Evolutionary conservation across 2,888 invertebrate genomes (phyloP).

Genomic region (Lissonota sp.): DNA sequence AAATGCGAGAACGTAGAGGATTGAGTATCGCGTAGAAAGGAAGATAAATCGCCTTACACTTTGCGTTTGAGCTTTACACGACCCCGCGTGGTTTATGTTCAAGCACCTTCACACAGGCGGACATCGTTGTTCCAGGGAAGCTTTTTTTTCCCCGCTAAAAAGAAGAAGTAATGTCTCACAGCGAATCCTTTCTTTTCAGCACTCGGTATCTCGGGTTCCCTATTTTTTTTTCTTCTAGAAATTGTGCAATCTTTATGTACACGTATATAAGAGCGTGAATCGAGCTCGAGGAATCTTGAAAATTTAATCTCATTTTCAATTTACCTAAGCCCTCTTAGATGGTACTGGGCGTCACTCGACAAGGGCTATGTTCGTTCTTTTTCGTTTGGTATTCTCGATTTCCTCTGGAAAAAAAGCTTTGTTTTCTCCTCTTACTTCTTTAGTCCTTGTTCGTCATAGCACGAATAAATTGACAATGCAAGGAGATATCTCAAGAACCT

Average conservation of each 20-base stretch:
- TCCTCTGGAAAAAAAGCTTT: constrained; percentile 41
- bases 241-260: constrained; percentile 5
- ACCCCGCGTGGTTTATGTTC: neutral
- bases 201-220: constrained; percentile 29
- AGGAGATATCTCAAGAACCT: neutral
- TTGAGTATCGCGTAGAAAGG: neutral
- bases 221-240: constrained; percentile 13
- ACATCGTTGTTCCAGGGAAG: neutral
- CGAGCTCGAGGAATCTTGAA: constrained; percentile 56
- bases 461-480: constrained; percentile 4
- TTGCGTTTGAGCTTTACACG: neutral
- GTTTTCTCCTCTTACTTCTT: constrained; percentile 55
- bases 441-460: constrained; percentile 7
- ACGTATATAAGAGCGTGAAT: constrained; percentile 27
- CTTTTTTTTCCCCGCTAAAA: neutral
- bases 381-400: constrained; percentile 58
- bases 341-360: constrained; percentile 65
- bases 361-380: constrained; percentile 45
- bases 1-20: neutral
- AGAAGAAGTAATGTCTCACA: constrained; percentile 1
- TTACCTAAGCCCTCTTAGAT: constrained; percentile 77
- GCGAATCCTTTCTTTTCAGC: constrained; percentile 34
- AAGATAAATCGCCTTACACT: constrained; percentile 24
- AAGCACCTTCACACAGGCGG: neutral
- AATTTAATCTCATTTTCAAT: constrained; percentile 80